Evolutionary conservation across 2,888 invertebrate genomes (phyloP).

Genomic region (Caenorhabditis uteleia): DNA sequence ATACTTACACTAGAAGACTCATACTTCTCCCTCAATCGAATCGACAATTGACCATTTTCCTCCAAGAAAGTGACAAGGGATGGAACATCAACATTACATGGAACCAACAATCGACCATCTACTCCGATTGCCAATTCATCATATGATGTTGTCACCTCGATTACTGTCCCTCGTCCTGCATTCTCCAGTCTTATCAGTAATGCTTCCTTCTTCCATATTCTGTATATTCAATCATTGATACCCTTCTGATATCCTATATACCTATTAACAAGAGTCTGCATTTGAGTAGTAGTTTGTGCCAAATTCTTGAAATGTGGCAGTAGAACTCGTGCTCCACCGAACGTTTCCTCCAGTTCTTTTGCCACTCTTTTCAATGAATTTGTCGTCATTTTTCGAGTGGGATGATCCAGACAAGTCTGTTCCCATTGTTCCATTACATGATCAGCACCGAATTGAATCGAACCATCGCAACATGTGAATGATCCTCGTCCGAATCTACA

Average conservation of each 20-base stretch:
- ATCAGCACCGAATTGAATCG: slow-evolving; percentile 67
- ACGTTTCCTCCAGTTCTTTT: slow-evolving; percentile 48
- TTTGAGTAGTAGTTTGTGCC: slow-evolving; percentile 48
- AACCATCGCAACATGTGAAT: slow-evolving; percentile 65
- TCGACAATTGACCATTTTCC: slow-evolving; percentile 34
- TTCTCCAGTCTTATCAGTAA: slow-evolving; percentile 26
- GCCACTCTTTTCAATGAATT: slow-evolving; percentile 42
- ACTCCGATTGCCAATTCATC: slow-evolving; percentile 57
- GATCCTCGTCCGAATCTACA: slow-evolving; percentile 66
- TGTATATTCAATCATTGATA: neutral
- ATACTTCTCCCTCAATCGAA: no score
- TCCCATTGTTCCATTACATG: slow-evolving; percentile 67
- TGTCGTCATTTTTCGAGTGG: slow-evolving; percentile 55
- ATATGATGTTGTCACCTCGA: slow-evolving; percentile 56
- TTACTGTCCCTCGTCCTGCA: slow-evolving; percentile 34
- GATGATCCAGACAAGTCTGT: slow-evolving; percentile 45
- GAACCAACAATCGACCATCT: slow-evolving; percentile 61
- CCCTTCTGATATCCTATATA: neutral
- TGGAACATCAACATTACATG: slow-evolving; percentile 64
- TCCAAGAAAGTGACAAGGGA: slow-evolving; percentile 56
- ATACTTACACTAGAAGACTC: no score
- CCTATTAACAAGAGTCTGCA: slow-evolving; percentile 39
- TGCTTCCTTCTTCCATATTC: slow-evolving; percentile 39
- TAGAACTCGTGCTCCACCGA: slow-evolving; percentile 55
- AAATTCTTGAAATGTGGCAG: slow-evolving; percentile 42